Evolutionary conservation across 2,888 invertebrate genomes (phyloP), one percentile per base, ranked within the genome.

Genomic region (Phoenoteleia sp.): DNA sequence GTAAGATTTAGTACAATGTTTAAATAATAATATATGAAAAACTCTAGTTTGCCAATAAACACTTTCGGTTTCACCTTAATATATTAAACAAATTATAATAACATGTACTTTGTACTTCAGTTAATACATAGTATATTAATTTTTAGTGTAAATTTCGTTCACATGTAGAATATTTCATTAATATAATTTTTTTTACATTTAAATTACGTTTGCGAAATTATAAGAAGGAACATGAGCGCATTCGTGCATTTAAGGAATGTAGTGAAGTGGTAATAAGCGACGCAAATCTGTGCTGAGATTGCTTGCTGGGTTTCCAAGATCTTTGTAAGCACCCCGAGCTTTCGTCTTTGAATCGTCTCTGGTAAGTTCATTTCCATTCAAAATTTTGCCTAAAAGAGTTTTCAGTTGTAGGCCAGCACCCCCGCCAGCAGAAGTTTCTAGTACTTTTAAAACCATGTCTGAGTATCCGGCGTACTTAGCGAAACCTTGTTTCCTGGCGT

Each of bases 381-480:
- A 90, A 92, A 96, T 94, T 91, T 95, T 95, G 49, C 94, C 92
- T 3, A 96, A 91, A 0, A 96, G 95, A 56, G 94, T 92, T 81
- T 94, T 94, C 56, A 96, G 93, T 88, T 96, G 96, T 1, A 94
- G 94, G 0, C 95, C 94, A 0, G 96, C 95, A 0, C 96, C 95
- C 4, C 95, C 95, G 19, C 93, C 94, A 0, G 95, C 95, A 0
- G 95, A 95, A 1, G 95, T 95, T 0, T 94, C 93, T 0, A 96
- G 92, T 5, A 94, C 94, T 76, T 94, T 94, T 89, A 96, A 94
- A 9, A 96, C 95, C 27, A 94, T 94, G 1, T 95, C 95, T 0
- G 96, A 95, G 92, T 95, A 96, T 11, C 96, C 96, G 94, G 94
- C 94, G 87, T 94, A 96, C 87, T 96, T 96, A 3, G 95, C 95